phyloP scores from a whole-genome alignment of 2,113 vertebrate species.

The Megaceryle maxima region DNA sequence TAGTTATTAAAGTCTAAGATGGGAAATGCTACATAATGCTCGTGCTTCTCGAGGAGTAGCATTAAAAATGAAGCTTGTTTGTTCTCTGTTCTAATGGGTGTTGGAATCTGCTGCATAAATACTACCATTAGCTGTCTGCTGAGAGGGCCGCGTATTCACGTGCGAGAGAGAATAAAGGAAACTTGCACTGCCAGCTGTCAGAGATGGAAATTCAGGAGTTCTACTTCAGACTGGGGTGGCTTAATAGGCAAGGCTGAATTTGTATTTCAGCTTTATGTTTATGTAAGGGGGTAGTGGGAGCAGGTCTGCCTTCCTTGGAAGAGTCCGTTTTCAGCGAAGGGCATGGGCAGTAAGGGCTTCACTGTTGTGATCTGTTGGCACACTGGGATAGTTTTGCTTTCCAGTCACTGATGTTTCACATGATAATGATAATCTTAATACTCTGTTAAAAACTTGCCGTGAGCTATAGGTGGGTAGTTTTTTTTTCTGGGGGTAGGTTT shows the following conservation, averaged over 20 bases:
- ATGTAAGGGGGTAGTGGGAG: neutral
- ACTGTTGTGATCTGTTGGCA: neutral
- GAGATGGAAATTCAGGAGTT: neutral
- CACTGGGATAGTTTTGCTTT: neutral
- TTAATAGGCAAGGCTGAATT: neutral
- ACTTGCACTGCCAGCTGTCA: neutral
- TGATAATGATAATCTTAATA: neutral
- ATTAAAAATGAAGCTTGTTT: neutral
- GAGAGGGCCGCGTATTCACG: fast-evolving
- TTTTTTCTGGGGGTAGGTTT: too few species aligned
- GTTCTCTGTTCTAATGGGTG: neutral
- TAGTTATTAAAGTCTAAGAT: neutral
- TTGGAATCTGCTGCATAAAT: neutral
- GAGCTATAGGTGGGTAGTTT: neutral
- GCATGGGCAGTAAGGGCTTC: neutral
- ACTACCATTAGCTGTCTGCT: neutral
- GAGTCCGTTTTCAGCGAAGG: neutral
- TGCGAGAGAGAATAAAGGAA: neutral
- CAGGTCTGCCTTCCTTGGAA: neutral
- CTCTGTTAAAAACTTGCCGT: neutral
- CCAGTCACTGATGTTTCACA: neutral
- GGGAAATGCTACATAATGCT: fast-evolving
- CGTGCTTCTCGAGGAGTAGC: neutral
- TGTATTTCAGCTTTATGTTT: neutral
- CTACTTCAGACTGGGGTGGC: neutral